Evolutionary conservation across 35 echinoderm and acorn worm species (phyloP).

Genomic region (Apostichopus californicus): DNA sequence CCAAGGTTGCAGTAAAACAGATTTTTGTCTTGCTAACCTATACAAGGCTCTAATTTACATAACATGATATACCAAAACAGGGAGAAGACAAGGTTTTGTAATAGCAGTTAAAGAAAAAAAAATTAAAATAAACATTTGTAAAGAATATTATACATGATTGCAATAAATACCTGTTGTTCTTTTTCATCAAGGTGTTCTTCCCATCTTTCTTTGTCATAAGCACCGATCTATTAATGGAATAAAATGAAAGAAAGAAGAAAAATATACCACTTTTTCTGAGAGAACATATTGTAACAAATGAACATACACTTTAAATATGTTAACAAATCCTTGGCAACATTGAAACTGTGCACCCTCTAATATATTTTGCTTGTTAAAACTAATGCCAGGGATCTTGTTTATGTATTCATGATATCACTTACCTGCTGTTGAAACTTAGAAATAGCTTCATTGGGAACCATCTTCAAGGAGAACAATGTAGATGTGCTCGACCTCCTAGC

Average conservation of each 20-base stretch:
- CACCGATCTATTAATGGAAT: conserved; percentile 71
- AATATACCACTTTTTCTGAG: background rate
- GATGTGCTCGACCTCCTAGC: background rate
- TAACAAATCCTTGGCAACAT: no score
- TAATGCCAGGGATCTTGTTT: no score
- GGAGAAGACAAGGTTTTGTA: background rate
- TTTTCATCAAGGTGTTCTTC: conserved; percentile 94
- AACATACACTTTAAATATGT: no score
- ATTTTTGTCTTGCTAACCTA: no score
- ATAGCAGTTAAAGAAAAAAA: background rate
- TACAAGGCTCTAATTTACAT: no score
- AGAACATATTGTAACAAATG: no score
- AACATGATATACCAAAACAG: background rate
- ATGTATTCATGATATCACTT: background rate
- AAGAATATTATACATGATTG: no score
- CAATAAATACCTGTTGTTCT: conserved; percentile 66
- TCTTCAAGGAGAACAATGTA: background rate
- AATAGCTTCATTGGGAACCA: conserved; percentile 66
- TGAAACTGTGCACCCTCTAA: no score
- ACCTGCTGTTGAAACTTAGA: conserved; percentile 77
- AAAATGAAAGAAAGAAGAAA: background rate
- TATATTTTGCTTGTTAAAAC: no score
- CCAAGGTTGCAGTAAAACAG: no score
- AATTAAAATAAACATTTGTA: no score
- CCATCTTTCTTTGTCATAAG: conserved; percentile 99